These are phyloP conservation scores for Tupaia chinensis DNA, from an alignment of 2,113 vertebrate genomes.

Conservation along the genomic window DNA sequence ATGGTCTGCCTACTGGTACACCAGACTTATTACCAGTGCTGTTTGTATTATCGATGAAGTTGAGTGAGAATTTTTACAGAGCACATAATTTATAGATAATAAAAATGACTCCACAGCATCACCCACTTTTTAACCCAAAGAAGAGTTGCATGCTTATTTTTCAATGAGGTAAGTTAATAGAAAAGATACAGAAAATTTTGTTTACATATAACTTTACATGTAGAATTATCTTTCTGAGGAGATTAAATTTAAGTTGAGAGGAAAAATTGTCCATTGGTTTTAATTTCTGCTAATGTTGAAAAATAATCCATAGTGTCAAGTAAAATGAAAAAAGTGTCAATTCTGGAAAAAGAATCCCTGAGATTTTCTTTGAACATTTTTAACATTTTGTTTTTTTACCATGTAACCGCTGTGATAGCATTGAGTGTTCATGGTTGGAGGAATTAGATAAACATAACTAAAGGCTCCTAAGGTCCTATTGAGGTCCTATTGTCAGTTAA, in stretches of 20 bases:
- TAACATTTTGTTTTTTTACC: not conserved
- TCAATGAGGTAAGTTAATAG: not conserved
- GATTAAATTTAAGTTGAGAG: not conserved
- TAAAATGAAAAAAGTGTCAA: not conserved
- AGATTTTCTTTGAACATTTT: not conserved
- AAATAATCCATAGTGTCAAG: not conserved
- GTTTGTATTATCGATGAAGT: constrained; percentile 53
- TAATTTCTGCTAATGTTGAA: constrained; percentile 40
- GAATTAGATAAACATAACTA: not conserved
- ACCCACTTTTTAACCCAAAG: constrained; percentile 35
- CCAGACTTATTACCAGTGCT: not conserved
- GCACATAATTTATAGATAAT: not conserved
- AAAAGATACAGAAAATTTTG: not conserved
- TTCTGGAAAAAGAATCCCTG: not conserved
- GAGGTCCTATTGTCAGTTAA: not conserved
- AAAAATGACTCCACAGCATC: not conserved
- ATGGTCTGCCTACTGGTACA: not conserved
- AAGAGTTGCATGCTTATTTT: not conserved
- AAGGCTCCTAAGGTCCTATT: not conserved
- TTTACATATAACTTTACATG: not conserved
- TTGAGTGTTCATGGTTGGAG: not conserved
- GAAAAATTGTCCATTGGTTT: not conserved
- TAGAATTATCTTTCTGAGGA: constrained; percentile 18
- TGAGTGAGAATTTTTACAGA: constrained; percentile 40
- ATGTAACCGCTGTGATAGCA: not conserved